Base-by-base conservation (phyloP, 2,888 invertebrate species). In the Thecocarcelia acutangulata region DNA sequence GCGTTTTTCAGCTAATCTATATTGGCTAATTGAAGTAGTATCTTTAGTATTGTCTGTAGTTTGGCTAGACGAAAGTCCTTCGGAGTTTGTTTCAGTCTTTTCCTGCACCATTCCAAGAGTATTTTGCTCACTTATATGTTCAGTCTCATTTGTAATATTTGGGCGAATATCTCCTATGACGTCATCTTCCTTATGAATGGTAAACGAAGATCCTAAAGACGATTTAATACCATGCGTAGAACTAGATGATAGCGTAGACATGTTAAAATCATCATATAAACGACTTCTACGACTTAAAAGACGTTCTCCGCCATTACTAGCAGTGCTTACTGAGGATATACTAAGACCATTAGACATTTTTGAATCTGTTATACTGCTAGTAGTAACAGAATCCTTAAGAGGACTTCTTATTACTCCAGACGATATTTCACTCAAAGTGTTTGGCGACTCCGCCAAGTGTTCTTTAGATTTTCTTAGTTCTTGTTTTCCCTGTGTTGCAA, bases 211-310 rank as follows among this genome's bases (percentile, higher is more conserved):
- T 56, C 76, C 83, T 21, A 83, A 66, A 5, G 74, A 70, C 54
- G 56, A 33, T 70, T 78, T 82, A 19, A 24, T 64, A 42, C 44
- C 69, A 59, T 86, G 64, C 24, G 84, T 83, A 48, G 85, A 64
- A 24, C 59, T 75, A 6, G 80, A 42, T 24, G 84, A 85, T 6
- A 87, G 80, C 79, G 87, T 86, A 21, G 86, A 86, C 52, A 90
- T 83, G 82, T 89, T 89, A 4, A 90, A 87, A 84, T 90, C 89
- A 81, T 91, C 91, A 76, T 90, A 91, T 8, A 91, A 87, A 3
- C 91, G 89, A 86, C 90, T 90, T 9, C 91, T 87, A 1, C 91
- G 88, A 80, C 87, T 90, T 2, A 91, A 85, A 50, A 91, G 85
- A 2, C 91, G 88, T 82, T 91, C 90, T 2, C 86, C 85, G 13